These are phyloP conservation scores for Tangara arthus DNA, from an alignment of 2,797 vertebrate genomes.

Conservation along the genomic window DNA sequence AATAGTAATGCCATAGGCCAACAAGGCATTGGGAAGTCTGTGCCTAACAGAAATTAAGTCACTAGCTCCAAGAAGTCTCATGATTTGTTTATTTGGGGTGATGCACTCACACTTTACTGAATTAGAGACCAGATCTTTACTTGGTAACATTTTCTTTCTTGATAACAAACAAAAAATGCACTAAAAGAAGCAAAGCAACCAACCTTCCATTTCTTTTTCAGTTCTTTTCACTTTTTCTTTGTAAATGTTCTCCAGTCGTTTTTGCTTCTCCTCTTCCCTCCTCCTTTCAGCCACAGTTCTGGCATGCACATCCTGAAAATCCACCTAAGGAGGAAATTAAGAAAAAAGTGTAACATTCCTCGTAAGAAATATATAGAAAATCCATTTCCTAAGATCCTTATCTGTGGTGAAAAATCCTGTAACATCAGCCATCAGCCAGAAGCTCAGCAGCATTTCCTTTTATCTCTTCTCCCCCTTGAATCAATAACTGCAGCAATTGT, in stretches of 20 bases:
- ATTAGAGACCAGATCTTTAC: background rate
- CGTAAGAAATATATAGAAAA: background rate
- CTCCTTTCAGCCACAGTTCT: constrained; percentile 84
- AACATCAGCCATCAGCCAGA: background rate
- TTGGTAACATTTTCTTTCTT: background rate
- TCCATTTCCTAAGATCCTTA: constrained; percentile 52
- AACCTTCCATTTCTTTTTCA: constrained; percentile 87
- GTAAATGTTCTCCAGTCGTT: constrained; percentile 83
- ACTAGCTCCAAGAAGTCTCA: background rate
- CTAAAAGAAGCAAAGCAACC: background rate
- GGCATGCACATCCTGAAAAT: constrained; percentile 86
- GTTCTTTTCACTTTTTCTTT: constrained; percentile 83
- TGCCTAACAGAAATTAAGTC: background rate
- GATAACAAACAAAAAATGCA: too few relatives aligned
- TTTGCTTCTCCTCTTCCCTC: constrained; percentile 85
- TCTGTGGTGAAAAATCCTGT: constrained; percentile 41
- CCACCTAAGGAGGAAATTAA: constrained; percentile 78
- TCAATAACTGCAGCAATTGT: constrained; percentile 48
- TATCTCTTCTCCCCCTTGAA: constrained; percentile 11
- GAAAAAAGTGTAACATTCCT: background rate
- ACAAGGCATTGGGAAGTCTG: background rate
- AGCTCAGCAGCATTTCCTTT: constrained; percentile 24
- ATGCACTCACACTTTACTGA: background rate
- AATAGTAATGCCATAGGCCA: background rate
- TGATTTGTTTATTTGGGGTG: background rate